Conservation (phyloP, 2,113 vertebrate genomes). For the Tachysurus vachellii region DNA sequence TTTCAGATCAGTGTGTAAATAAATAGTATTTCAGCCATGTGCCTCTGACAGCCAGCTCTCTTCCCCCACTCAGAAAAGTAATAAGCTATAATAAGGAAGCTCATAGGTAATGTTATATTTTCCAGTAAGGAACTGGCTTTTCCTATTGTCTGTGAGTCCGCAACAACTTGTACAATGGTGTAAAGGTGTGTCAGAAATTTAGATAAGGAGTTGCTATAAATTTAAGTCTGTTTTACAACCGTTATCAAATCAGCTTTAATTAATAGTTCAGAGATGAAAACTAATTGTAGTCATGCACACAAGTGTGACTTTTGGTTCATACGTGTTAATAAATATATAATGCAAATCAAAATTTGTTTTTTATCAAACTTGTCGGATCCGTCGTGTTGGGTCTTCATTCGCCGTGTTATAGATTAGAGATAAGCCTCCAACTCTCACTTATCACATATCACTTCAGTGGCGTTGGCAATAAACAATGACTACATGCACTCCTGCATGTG, state of each 20-base stretch:
- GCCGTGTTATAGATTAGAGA: slow-evolving; percentile 35
- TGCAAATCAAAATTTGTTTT: background rate
- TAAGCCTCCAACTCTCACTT: slow-evolving; percentile 49
- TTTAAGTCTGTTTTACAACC: background rate
- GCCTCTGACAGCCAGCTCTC: background rate
- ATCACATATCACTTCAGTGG: slow-evolving; percentile 22
- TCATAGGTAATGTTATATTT: background rate
- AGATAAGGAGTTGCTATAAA: slow-evolving; percentile 12
- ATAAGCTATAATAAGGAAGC: slow-evolving; percentile 8
- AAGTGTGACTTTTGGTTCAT: background rate
- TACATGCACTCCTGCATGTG: slow-evolving; percentile 36
- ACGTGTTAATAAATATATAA: background rate
- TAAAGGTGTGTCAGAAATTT: slow-evolving; percentile 29
- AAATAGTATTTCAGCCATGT: background rate
- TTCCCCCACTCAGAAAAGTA: background rate
- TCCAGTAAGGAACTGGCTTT: background rate
- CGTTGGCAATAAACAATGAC: slow-evolving; percentile 39
- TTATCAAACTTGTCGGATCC: background rate
- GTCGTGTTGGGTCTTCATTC: background rate
- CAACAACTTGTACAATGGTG: background rate
- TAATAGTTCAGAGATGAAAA: background rate
- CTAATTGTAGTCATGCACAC: background rate
- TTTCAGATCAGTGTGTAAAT: background rate
- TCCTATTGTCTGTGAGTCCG: background rate
- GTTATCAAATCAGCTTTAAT: background rate